Base-by-base conservation (phyloP, 2,797 vertebrate species). In the Emys orbicularis region DNA sequence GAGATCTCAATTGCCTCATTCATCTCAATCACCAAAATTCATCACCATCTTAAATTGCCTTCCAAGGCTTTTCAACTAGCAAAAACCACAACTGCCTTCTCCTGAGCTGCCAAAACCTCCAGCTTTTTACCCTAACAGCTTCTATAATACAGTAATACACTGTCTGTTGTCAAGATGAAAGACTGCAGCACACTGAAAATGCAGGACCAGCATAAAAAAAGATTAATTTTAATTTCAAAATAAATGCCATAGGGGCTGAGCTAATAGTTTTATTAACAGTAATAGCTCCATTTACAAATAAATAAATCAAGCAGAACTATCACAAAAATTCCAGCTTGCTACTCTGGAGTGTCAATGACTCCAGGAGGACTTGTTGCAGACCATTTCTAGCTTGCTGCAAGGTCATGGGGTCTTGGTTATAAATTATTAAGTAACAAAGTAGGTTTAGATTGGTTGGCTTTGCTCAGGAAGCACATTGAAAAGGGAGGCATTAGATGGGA, bases 21-120 rank as follows among this genome's bases (percentile, higher is more conserved):
- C 87, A 86, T 13, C 72, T 68, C 61, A 27, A 52, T 83, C 90
- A 96, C 94, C 95, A 94, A 92, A 95, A 96, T 96, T 95, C 96
- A 92, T 65, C 76, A 81, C 12, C 1, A 56, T 94, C 84, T 52
- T 61, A 90, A 90, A 61, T 61, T 91, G 56, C 83, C 92, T 91
- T 96, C 93, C 94, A 88, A 95, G 79, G 59, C 93, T 90, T 57
- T 92, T 87, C 79, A 96, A 93, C 91, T 96, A 91, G 96, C 93
- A 97, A 97, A 97, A 97, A n/a, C 91, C 95, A 87, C 89, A 93
- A 93, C 92, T 97, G 92, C 85, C 92, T 81, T 72, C 77, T 90
- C 54, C 90, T 31, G 53, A 92, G 76, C 88, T 95, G 90, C 92
- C 81, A 86, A 87, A 90, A 88, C 84, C 37, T 27, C 76, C 74